These are phyloP conservation scores for Drosophila ochracea DNA, from an alignment of 2,888 invertebrate genomes.

Conservation along the genomic window DNA sequence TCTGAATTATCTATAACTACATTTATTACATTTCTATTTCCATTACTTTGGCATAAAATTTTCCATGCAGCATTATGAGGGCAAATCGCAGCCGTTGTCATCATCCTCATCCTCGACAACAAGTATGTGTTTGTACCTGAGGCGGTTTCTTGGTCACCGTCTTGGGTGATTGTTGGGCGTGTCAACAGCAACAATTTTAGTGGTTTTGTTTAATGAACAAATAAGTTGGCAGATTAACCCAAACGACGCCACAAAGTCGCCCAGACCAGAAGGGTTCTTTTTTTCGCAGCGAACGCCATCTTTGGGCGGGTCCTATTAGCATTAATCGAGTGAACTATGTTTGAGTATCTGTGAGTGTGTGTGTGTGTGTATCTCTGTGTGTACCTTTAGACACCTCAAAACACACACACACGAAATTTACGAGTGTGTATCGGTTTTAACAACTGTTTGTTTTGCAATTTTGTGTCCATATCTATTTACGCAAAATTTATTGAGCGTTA, in stretches of 20 bases:
- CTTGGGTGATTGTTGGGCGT: constrained; percentile 53
- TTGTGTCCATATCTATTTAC: constrained; percentile 46
- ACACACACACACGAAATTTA: constrained; percentile 46
- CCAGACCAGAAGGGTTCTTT: constrained; percentile 53
- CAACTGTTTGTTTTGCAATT: constrained; percentile 78
- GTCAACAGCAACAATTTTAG: constrained; percentile 59
- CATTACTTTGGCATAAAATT: constrained; percentile 16
- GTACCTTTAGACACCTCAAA: constrained; percentile 18
- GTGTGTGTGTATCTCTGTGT: constrained; percentile 22
- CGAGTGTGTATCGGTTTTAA: constrained; percentile 66
- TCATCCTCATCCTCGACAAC: background rate
- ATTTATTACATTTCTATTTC: background rate
- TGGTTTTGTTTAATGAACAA: constrained; percentile 77
- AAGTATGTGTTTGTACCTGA: constrained; percentile 15
- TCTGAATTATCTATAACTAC: background rate
- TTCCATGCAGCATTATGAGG: constrained; percentile 24
- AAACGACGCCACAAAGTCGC: constrained; percentile 69
- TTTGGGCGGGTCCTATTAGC: constrained; percentile 70
- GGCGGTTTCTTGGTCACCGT: constrained; percentile 22
- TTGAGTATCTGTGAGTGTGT: constrained; percentile 9
- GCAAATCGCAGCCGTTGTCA: constrained; percentile 18
- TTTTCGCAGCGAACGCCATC: constrained; percentile 22
- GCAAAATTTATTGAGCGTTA: constrained; percentile 63
- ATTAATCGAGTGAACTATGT: constrained; percentile 59
- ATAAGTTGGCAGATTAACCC: constrained; percentile 63